Base-by-base conservation (phyloP, 2,113 vertebrate species). In the Seriola dumerili region DNA sequence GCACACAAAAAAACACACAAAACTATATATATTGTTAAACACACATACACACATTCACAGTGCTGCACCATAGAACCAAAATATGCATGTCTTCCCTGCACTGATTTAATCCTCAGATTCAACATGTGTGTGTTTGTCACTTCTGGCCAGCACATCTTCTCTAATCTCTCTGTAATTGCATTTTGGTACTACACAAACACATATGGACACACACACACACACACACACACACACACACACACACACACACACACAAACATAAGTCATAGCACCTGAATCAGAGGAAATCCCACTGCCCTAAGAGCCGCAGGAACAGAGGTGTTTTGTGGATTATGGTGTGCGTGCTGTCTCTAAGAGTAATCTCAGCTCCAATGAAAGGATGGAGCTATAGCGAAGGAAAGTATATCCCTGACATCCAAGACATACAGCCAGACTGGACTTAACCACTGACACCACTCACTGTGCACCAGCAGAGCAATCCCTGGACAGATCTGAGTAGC, bases 101-200 rank as follows among this genome's bases (percentile, higher is more conserved):
- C 29, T 76, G 42, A 48, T 52, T 79, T 80, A 77, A 81, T 90
- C 68, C 42, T 55, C 50, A 55, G 13, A 72, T 54, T 88, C 23
- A 80, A 66, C 55, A 59, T 54, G 72, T 83, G 71, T 63, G 44
- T 74, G 40, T 76, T 78, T 82, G 29, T 83, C 81, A 72, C 79
- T 85, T 84, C 72, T 74, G 72, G 34, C 55, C 63, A 44, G 46
- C 68, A 64, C 72, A 73, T 86, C 73, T 71, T 55, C 72, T 84
- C 85, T 90, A 85, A 90, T 91, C 86, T 83, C 83, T 83, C 64
- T 85, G 34, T 91, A 87, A 90, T 91, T 92, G 77, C 77, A 71
- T 91, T 92, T 81, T 79, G 66, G 62, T 65, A 44, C 57, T 61
- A 32, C 3, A 2, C 48, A 85, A 66, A 89, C 48, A 86, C 34